Evolutionary conservation across 30 jellyfish, hydroid and myxozoan species (phyloP).

Genomic region (Aurelia sp.): DNA sequence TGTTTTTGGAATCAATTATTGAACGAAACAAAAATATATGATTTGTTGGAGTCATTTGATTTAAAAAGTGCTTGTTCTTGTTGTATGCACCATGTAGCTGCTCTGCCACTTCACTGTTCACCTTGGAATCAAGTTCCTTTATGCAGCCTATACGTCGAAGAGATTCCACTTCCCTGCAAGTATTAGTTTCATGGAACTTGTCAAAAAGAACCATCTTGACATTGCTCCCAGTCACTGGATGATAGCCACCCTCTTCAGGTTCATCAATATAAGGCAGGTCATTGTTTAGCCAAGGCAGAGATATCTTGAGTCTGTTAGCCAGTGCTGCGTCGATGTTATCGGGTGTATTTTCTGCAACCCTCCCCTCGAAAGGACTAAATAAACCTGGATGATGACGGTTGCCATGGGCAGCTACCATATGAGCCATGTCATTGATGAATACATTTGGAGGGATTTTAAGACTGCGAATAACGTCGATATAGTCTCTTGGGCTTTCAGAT

Average conservation of each 20-base stretch:
- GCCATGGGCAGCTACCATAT: slow-evolving; percentile 56
- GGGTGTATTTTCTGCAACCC: slow-evolving; percentile 29
- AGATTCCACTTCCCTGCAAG: slow-evolving; percentile 21
- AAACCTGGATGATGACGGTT: slow-evolving; percentile 4
- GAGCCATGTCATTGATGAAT: slow-evolving; percentile 60
- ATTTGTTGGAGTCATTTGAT: slow-evolving; percentile 12
- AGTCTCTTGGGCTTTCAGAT: slow-evolving; percentile 64
- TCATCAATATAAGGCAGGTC: too few species aligned
- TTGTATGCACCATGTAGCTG: slow-evolving; percentile 27
- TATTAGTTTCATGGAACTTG: slow-evolving; percentile 22
- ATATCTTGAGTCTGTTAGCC: neutral
- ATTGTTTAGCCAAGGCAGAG: slow-evolving; percentile 56
- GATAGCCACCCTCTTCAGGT: neutral
- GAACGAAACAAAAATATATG: neutral
- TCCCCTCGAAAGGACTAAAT: slow-evolving; percentile 49
- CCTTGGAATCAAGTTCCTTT: slow-evolving; percentile 12
- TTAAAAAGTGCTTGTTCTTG: neutral
- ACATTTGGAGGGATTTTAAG: slow-evolving; percentile 51
- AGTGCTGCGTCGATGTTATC: slow-evolving; percentile 13
- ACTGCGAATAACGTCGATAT: slow-evolving; percentile 31
- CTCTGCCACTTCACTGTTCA: slow-evolving; percentile 56
- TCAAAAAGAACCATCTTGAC: slow-evolving; percentile 13
- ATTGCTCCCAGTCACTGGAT: slow-evolving; percentile 29
- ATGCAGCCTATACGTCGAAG: slow-evolving; percentile 18
- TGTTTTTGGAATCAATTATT: neutral